Conservation (phyloP, 2,113 vertebrate species). For the Anguilla rostrata region DNA sequence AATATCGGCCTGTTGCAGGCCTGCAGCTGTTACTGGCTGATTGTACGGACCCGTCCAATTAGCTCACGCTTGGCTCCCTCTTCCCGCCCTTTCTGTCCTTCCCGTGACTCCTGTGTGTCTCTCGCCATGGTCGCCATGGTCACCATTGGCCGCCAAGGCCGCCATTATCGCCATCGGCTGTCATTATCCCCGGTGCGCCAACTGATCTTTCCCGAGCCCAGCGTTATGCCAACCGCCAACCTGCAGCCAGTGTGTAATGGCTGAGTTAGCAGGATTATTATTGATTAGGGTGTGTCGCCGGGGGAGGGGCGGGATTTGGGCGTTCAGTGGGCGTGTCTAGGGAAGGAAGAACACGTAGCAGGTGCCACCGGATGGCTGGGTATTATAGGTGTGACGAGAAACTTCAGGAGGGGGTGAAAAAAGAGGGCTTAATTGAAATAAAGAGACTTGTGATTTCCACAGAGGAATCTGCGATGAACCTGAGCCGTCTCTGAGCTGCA, state of each 20-base stretch:
- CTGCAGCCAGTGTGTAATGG: background rate
- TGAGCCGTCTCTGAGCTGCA: background rate
- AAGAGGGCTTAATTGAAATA: conserved; percentile 31
- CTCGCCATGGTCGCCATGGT: conserved; percentile 16
- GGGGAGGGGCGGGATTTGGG: background rate
- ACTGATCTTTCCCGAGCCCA: too few relatives aligned
- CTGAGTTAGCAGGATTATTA: too few relatives aligned
- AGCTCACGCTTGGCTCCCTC: conserved; percentile 29
- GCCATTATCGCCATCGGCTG: background rate
- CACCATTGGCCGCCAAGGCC: background rate
- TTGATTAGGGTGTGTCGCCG: too few relatives aligned
- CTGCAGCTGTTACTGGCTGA: conserved; percentile 47
- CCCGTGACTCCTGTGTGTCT: conserved; percentile 36
- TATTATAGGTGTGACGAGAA: conserved; percentile 27
- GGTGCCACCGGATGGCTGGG: conserved; percentile 20
- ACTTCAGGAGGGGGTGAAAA: conserved; percentile 25
- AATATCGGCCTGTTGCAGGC: conserved; percentile 43
- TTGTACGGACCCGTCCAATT: conserved; percentile 45
- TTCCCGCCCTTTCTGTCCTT: conserved; percentile 29
- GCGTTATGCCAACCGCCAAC: background rate
- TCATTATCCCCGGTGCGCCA: too few relatives aligned
- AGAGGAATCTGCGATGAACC: conserved; percentile 24
- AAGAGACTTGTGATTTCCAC: conserved; percentile 25
- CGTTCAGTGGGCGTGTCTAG: background rate
- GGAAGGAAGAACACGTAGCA: background rate